These are phyloP conservation scores for Scaptomyza reducta DNA, from an alignment of 2,888 invertebrate species.

Conservation along the genomic window DNA sequence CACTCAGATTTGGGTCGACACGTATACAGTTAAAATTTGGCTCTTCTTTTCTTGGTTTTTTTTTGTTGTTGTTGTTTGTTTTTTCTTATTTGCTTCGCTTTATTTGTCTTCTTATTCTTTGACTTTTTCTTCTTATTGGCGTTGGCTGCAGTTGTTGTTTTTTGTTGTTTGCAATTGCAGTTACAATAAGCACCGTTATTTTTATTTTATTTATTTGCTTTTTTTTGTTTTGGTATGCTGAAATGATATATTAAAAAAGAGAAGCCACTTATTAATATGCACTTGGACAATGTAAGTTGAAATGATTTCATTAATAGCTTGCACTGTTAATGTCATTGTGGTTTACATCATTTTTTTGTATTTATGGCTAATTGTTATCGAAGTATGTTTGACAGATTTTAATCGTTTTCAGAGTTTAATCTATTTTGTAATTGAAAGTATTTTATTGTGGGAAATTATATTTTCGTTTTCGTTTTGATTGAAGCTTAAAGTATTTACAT, in stretches of 20 bases:
- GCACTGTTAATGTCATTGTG: too few relatives aligned
- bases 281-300: background rate
- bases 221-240: constrained; percentile 37
- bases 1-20: constrained; percentile 57
- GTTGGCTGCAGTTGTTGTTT: constrained; percentile 36
- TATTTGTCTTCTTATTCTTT: constrained; percentile 27
- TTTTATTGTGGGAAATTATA: too few relatives aligned
- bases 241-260: constrained; percentile 14
- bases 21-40: constrained; percentile 55
- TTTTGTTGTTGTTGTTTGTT: too few relatives aligned
- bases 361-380: too few relatives aligned
- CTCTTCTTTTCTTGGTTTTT: constrained; percentile 21
- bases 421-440: too few relatives aligned
- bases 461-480: too few relatives aligned
- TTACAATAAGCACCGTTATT: constrained; percentile 43
- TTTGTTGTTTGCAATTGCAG: constrained; percentile 29
- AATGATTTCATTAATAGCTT: too few relatives aligned
- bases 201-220: constrained; percentile 1
- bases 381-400: too few relatives aligned
- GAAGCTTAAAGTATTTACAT: too few relatives aligned
- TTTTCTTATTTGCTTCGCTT: constrained; percentile 28
- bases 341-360: too few relatives aligned
- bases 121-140: constrained; percentile 21
- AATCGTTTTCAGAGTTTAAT: too few relatives aligned
- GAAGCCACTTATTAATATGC: background rate